A percentile compares a stretch with the other conserved stretches of the same genome.
Evolutionary conservation across 1,140 invertebrate species (phyloP).

Genomic region (Polypedilum vanderplanki): DNA sequence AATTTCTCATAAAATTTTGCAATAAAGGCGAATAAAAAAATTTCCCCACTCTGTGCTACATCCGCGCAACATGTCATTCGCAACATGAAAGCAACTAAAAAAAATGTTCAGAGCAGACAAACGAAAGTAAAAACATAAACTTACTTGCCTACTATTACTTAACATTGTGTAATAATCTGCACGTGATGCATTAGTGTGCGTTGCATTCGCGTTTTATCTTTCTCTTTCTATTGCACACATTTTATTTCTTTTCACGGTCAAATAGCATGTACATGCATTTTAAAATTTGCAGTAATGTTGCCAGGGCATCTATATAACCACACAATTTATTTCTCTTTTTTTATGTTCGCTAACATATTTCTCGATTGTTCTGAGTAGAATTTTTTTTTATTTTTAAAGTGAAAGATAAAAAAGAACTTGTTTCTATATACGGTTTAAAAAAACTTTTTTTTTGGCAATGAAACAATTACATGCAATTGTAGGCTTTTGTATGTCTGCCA

Average conservation of each 20-base stretch:
- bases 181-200: no score
- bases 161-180: background rate
- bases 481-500: no score
- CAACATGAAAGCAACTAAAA: background rate
- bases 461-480: no score
- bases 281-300: background rate
- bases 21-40: no score
- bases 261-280: background rate
- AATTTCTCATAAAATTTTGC: no score
- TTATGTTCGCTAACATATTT: conserved; percentile 23
- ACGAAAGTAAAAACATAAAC: background rate
- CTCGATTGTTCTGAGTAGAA: background rate
- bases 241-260: background rate
- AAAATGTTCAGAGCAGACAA: background rate
- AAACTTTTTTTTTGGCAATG: no score
- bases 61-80: background rate
- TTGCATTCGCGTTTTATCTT: background rate
- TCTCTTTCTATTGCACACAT: background rate
- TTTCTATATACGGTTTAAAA: background rate
- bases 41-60: background rate
- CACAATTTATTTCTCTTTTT: background rate
- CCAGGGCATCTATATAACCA: background rate
- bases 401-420: background rate
- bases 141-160: background rate
- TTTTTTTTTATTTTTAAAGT: no score